These are phyloP conservation scores for Montifringilla adamsi DNA, from an alignment of 2,113 vertebrate species.

Conservation along the genomic window DNA sequence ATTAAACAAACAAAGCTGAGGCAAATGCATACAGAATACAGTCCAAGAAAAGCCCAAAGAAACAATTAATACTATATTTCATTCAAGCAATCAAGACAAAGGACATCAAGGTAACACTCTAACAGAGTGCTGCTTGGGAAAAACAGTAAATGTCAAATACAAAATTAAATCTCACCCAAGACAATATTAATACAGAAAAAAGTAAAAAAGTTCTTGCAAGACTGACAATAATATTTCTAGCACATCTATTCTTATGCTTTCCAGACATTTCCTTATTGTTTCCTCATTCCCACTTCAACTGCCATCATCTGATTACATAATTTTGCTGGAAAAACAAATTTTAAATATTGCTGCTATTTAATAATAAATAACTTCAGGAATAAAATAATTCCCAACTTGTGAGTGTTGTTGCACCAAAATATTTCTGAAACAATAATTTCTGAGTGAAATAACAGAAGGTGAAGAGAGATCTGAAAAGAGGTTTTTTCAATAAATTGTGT, in stretches of 20 bases:
- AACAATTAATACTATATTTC: neutral
- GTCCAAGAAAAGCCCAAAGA: neutral
- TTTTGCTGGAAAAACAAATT: neutral
- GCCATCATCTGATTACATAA: neutral
- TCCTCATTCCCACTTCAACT: neutral
- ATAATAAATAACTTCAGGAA: neutral
- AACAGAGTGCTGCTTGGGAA: neutral
- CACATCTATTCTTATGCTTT: neutral
- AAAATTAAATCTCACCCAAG: neutral
- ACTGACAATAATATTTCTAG: neutral
- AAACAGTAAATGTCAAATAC: neutral
- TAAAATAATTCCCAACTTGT: neutral
- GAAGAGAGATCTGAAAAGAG: neutral
- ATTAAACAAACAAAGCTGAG: slow-evolving; percentile 30
- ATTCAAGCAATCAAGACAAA: neutral
- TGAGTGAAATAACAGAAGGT: neutral
- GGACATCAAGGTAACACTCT: neutral
- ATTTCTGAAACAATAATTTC: neutral
- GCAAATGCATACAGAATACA: neutral
- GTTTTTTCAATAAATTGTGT: neutral
- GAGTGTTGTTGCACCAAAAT: neutral
- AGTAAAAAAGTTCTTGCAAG: neutral
- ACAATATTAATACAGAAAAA: neutral
- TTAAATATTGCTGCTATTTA: neutral
- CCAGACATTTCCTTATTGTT: neutral